Conservation (phyloP, 1,140 invertebrate genomes). For the Anagrus nilaparvatae region DNA sequence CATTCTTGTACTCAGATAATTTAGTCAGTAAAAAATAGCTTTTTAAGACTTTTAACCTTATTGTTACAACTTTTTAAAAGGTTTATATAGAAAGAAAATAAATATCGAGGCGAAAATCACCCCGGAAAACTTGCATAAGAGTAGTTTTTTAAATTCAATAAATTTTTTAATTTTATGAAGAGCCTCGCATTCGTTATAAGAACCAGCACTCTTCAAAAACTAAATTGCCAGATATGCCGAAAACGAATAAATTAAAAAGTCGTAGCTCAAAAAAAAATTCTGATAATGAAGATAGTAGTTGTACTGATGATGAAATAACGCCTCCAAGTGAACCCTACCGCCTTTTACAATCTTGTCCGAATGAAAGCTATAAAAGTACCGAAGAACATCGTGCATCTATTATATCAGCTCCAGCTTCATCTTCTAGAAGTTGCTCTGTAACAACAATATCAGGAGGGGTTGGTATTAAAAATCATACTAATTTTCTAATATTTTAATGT, state of each 20-base stretch:
- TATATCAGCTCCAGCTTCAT: slow-evolving; percentile 23
- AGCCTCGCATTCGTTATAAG: too few relatives aligned
- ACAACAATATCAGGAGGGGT: slow-evolving; percentile 24
- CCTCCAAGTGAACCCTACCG: slow-evolving; percentile 11
- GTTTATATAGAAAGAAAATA: too few relatives aligned
- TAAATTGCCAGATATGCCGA: background rate
- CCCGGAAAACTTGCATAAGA: too few relatives aligned
- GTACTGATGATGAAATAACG: slow-evolving; percentile 18
- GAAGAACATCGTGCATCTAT: slow-evolving; percentile 27
- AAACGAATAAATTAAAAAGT: slow-evolving; percentile 7
- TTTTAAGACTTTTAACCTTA: too few relatives aligned
- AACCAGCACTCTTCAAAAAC: too few relatives aligned
- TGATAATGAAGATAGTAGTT: slow-evolving; percentile 18
- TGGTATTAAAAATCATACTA: background rate
- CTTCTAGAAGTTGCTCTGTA: slow-evolving; percentile 26
- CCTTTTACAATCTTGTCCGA: background rate
- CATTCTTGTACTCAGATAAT: too few relatives aligned
- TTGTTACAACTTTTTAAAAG: too few relatives aligned
- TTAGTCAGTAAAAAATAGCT: too few relatives aligned
- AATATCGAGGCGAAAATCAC: too few relatives aligned
- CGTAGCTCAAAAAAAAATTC: slow-evolving; percentile 11
- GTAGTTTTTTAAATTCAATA: too few relatives aligned
- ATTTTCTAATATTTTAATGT: background rate
- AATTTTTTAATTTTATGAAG: too few relatives aligned
- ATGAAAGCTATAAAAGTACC: slow-evolving; percentile 6